Conservation (phyloP, 2,888 invertebrate genomes). For the Drosophila anomalata region DNA sequence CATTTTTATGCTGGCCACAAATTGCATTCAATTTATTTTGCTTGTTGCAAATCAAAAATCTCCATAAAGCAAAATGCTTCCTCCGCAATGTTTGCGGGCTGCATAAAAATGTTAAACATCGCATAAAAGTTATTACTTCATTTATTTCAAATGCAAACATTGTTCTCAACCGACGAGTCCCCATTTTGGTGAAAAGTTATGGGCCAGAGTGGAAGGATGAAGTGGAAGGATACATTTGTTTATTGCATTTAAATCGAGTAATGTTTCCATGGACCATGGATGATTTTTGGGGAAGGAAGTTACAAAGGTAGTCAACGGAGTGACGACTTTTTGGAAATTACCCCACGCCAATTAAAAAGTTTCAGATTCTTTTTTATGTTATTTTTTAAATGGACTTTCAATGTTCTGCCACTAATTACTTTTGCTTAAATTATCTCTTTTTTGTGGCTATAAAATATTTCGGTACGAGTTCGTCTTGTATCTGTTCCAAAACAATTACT, state of each 20-base stretch:
- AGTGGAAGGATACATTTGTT: conserved; percentile 17
- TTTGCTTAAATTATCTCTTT: too few relatives aligned
- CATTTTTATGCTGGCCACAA: conserved; percentile 72
- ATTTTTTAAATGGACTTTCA: conserved; percentile 15
- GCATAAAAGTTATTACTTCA: conserved; percentile 76
- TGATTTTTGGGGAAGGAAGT: background rate
- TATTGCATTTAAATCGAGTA: conserved; percentile 39
- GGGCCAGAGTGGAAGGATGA: background rate
- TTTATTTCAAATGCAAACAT: conserved; percentile 75
- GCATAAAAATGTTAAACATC: conserved; percentile 70
- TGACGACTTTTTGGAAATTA: conserved; percentile 1
- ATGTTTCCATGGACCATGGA: background rate
- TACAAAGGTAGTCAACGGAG: background rate
- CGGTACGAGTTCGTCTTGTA: too few relatives aligned
- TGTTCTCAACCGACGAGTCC: conserved; percentile 50
- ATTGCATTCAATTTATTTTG: conserved; percentile 75
- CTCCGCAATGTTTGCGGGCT: conserved; percentile 61
- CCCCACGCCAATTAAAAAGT: conserved; percentile 3
- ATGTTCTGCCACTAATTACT: background rate
- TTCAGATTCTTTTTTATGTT: background rate
- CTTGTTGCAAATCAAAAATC: conserved; percentile 77
- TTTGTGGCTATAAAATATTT: too few relatives aligned
- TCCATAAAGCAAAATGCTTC: conserved; percentile 67
- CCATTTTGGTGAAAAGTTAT: conserved; percentile 35
- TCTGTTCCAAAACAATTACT: background rate